A percentile compares a stretch with the other conserved stretches of the same genome.
Evolutionary conservation across 2,888 invertebrate genomes (phyloP).

Genomic region (Isotomurus palustris): DNA sequence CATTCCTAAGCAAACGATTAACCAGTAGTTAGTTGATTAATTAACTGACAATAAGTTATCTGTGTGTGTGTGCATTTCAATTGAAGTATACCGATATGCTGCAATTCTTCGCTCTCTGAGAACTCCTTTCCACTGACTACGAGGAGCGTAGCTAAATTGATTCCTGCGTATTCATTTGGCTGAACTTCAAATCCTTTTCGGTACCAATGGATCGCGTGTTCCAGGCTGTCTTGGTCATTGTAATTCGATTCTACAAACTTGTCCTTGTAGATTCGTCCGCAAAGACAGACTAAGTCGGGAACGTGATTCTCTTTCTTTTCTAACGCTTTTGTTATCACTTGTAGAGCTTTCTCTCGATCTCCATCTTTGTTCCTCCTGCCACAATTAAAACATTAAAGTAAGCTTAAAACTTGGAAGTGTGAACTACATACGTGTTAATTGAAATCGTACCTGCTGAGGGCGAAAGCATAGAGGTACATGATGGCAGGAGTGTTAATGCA

Average conservation of each 20-base stretch:
- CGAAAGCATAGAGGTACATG: slow-evolving; percentile 91
- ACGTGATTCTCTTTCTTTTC: slow-evolving; percentile 90
- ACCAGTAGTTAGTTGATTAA: neutral
- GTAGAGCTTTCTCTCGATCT: slow-evolving; percentile 87
- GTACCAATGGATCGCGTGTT: slow-evolving; percentile 95
- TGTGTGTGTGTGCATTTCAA: neutral
- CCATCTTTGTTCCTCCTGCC: slow-evolving; percentile 82
- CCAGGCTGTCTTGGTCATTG: slow-evolving; percentile 77
- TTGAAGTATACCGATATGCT: slow-evolving; percentile 68
- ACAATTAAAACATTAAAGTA: slow-evolving; percentile 25
- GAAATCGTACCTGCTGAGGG: slow-evolving; percentile 70
- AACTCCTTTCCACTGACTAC: slow-evolving; percentile 96
- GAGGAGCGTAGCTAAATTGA: slow-evolving; percentile 92
- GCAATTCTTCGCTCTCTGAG: slow-evolving; percentile 81
- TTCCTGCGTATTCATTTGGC: slow-evolving; percentile 98
- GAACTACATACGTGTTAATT: no score
- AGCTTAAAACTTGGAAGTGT: neutral
- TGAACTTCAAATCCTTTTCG: slow-evolving; percentile 95
- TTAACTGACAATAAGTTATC: neutral
- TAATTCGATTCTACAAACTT: slow-evolving; percentile 96
- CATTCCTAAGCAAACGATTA: slow-evolving; percentile 59
- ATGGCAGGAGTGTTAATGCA: slow-evolving; percentile 86
- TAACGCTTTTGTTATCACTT: slow-evolving; percentile 84
- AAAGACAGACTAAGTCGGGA: slow-evolving; percentile 95
- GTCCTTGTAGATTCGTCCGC: slow-evolving; percentile 95